Percentiles rank a stretch among this genome's conserved stretches.
Conservation (phyloP, 1,140 invertebrate species). For the Papilio polytes region DNA sequence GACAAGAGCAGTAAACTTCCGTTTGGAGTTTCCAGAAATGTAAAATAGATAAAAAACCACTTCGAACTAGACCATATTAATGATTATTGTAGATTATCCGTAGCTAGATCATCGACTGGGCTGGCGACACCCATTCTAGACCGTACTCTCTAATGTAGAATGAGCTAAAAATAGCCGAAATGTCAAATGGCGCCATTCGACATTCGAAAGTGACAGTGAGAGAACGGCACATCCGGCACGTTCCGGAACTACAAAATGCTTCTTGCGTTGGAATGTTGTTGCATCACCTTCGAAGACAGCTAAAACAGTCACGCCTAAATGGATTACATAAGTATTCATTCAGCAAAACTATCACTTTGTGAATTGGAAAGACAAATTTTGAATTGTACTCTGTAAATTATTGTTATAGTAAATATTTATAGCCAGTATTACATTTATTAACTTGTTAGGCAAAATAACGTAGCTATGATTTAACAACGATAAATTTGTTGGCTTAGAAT, state of each 20-base stretch:
- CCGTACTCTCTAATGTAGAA: not conserved
- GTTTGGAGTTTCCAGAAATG: no score
- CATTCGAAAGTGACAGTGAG: constrained; percentile 61
- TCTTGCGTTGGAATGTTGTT: constrained; percentile 55
- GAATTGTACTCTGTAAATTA: not conserved
- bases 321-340: not conserved
- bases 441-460: no score
- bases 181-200: constrained; percentile 35
- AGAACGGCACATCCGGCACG: constrained; percentile 60
- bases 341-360: constrained; percentile 6
- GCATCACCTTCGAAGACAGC: constrained; percentile 50
- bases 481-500: not conserved
- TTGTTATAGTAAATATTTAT: not conserved
- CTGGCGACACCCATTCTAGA: no score
- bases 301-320: constrained; percentile 33
- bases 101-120: no score
- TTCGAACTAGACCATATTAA: no score
- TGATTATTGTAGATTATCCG: no score
- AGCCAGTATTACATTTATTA: no score
- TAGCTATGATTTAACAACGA: not conserved
- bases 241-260: constrained; percentile 63
- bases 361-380: not conserved
- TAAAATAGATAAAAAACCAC: no score
- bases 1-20: no score
- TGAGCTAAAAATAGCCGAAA: constrained; percentile 18